Percentiles rank a stretch among this genome's conserved stretches.
These are phyloP conservation scores for Saiga tatarica DNA, from an alignment of 2,113 vertebrate species.

Conservation along the genomic window DNA sequence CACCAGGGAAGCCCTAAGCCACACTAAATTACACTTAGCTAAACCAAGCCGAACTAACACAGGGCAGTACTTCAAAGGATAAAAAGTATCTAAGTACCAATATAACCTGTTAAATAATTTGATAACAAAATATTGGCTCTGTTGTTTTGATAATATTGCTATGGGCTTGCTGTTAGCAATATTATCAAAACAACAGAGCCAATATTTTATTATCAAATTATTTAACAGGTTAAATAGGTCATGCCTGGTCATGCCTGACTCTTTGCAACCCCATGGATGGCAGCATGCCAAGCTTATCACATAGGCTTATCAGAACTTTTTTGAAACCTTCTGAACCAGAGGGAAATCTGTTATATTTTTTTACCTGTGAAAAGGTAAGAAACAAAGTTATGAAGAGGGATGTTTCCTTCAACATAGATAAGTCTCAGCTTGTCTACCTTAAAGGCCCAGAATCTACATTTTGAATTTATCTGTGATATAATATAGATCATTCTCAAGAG, in stretches of 20 bases:
- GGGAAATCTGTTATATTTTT: neutral
- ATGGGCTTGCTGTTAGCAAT: neutral
- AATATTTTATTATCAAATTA: too few relatives aligned
- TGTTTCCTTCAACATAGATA: neutral
- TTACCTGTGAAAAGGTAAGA: neutral
- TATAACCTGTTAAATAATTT: neutral
- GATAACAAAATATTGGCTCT: neutral
- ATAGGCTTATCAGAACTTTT: neutral
- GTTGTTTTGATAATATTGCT: neutral
- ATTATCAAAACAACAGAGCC: too few relatives aligned
- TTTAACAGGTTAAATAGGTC: too few relatives aligned
- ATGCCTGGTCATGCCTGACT: neutral
- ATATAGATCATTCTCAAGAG: neutral
- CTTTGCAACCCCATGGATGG: neutral
- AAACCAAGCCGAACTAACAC: neutral
- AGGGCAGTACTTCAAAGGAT: neutral
- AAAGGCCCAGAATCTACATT: neutral
- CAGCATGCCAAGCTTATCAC: neutral
- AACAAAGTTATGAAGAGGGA: neutral
- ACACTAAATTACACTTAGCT: neutral
- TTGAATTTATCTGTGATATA: neutral
- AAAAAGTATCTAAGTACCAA: neutral
- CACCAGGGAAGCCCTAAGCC: neutral
- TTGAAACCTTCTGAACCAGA: neutral
- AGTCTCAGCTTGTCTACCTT: neutral